Base-by-base conservation (phyloP, 2,888 invertebrate genomes). In the Acanthopleura granulata region DNA sequence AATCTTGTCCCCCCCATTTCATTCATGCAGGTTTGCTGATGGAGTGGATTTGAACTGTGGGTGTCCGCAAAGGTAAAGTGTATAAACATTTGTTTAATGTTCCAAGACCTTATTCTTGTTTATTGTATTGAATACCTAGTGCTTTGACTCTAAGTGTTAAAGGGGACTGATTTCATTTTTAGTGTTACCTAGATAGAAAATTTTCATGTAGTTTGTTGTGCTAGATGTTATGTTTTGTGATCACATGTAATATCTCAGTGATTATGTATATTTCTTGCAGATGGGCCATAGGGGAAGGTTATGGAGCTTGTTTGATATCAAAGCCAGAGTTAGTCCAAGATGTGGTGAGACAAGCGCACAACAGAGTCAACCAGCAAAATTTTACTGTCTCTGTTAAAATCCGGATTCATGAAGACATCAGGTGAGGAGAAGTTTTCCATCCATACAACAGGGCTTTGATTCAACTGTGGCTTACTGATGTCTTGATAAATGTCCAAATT, bases 1-100 rank as follows among this genome's bases (percentile, higher is more conserved):
- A 40, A 40, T 9, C 40, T 40, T n/a, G n/a, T n/a, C 4, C 9
- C 40, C 40, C 3, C 40, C 9, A 16, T 62, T 74, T 70, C 69
- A 74, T 74, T 75, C 76, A 83, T 85, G 11, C 84, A 94, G 94
- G 18, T 95, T 94, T 91, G 94, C 95, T 74, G 95, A 96, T 92
- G 99, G 99, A 11, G 95, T 98, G 1, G 99, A 99, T 91, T 91
- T 99, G 51, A 99, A 99, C 89, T 99, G 99, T 92, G 99, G 99
- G 0, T 99, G 99, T 85, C 99, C 99, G 0, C 99, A 99, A 91
- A 89, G 90, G 88, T 91, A 80, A 77, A 72, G 14, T 12, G n/a
- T n/a, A n/a, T n/a, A n/a, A 40, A 40, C 40, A 3, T 40, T 40
- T 40, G 3, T 40, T 40, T 40, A 9, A 9, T 40, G 9, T 40